Base-by-base conservation (phyloP, 2,888 invertebrate species). In the Poecilobothrus nobilitatus region DNA sequence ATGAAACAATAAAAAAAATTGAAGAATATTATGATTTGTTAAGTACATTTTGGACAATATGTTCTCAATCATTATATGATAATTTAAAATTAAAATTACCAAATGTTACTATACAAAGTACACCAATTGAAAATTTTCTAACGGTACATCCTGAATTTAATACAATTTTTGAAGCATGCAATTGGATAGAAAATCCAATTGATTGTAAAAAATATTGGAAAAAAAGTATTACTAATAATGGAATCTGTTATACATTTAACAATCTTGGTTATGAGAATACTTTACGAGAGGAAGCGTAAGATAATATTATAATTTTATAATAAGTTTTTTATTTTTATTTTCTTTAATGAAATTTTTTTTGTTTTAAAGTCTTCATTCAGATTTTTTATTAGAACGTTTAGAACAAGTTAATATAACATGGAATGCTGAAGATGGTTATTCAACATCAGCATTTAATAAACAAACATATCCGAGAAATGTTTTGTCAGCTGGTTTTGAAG, bases 371-470 rank as follows among this genome's bases (percentile, higher is more conserved):
- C 34, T 66, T 15, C 66, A 68, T 63, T 12, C 62, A 2, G 68
- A 68, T 41, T 68, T 66, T 27, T n/a, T 66, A 8, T 37, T 68
- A 15, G 37, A 66, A 18, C 20, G 66, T 41, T 18, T 12, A 4
- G 21, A 8, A 21, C 68, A n/a, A 8, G 68, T 34, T 34, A 41
- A n/a, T 21, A 63, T 65, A n/a, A 71, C 67, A 37, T 76, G 76
- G 77, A 72, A 71, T 9, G 65, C 75, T 18, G 76, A 76, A 53
- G 69, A 68, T 20, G 76, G 77, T 6, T 77, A 77, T 69, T 63
- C 66, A 1, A 65, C 73, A 37, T 67, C 73, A 10, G 71, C 73
- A 1, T 18, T 21, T 21, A 61, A 66, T 61, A 34, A 61, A 22
- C 18, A 37, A n/a, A 65, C 63, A 15, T 78, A 75, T 72, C 78